Base-by-base conservation (phyloP, 1,140 invertebrate species). In the Micrasema longulum region DNA sequence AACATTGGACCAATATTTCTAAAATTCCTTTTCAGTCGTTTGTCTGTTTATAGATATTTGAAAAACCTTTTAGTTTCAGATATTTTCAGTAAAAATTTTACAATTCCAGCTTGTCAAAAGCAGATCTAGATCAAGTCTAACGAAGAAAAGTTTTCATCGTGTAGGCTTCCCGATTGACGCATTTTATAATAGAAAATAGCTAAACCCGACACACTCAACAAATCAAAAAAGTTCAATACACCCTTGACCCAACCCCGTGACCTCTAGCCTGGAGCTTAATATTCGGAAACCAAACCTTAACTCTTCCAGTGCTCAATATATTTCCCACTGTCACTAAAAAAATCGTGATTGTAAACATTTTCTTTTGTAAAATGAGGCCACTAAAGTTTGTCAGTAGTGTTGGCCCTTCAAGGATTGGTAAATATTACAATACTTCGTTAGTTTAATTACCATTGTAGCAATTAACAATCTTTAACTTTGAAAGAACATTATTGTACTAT, bases 271-370 rank as follows among this genome's bases (percentile, higher is more conserved):
- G 2, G 26, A 43, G 41, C n/a, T 64, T 47, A 47, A 64, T 64
- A 64, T 64, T 64, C 62, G 41, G 18, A 22, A 31, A 64, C 47
- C 47, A 66, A 50, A 36, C 63, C 14, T 52, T 52, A 66, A 66
- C 45, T 35, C 23, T 20, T 60, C 55, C 20, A 12, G 16, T 20
- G 14, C 14, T 35, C 52, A 35, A 55, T 55, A 12, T n/a, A n/a
- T n/a, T n/a, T n/a, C n/a, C n/a, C n/a, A n/a, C n/a, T 11, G 26
- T 31, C 26, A 31, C 7, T 4, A 31, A 7, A 31, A 31, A 31
- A 7, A 31, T 2, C 26, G 26, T 7, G 26, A 4, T 31, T 7
- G 26, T 31, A 31, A 53, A 18, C 18, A 20, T 48, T 48, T 20
- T 48, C 23, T 53, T 53, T 26, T 12, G 50, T 23, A 53, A 53